phyloP scores from a whole-genome alignment of 2,113 vertebrate species.

The Mungos mungo region DNA sequence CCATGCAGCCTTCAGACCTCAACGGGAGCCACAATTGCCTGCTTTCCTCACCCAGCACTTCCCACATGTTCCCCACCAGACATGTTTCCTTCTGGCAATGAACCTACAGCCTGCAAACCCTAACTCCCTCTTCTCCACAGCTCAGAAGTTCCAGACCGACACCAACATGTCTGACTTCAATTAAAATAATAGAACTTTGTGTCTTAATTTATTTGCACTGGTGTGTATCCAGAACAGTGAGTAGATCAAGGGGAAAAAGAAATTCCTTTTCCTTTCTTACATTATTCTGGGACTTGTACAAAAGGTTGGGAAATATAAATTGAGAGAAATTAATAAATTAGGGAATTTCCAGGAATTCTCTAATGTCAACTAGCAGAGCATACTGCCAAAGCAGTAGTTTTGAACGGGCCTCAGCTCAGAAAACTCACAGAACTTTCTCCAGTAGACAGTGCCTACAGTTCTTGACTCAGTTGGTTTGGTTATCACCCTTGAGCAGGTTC shows the following conservation, averaged over 20 bases:
- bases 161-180: slow-evolving; percentile 33
- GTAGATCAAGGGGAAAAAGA: not conserved
- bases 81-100: slow-evolving; percentile 59
- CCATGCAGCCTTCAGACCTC: slow-evolving; percentile 75
- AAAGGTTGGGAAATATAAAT: slow-evolving; percentile 45
- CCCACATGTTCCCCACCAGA: slow-evolving; percentile 68
- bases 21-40: slow-evolving; percentile 81
- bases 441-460: not conserved
- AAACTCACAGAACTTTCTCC: slow-evolving; percentile 37
- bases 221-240: not conserved
- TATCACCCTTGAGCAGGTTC: not conserved
- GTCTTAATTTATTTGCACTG: slow-evolving; percentile 14
- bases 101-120: slow-evolving; percentile 61
- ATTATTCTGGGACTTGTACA: not conserved
- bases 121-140: slow-evolving; percentile 56
- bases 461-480: not conserved
- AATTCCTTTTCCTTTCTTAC: not conserved
- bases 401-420: slow-evolving; percentile 8
- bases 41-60: slow-evolving; percentile 78
- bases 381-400: not conserved
- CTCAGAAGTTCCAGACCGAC: slow-evolving; percentile 23
- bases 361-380: slow-evolving; percentile 32
- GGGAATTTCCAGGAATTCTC: not conserved
- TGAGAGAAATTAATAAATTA: slow-evolving; percentile 36
- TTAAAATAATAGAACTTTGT: slow-evolving; percentile 13